Evolutionary conservation across 1,140 invertebrate genomes (phyloP), one percentile per base, ranked within the genome.

Genomic region (Wiebesia pumilae): DNA sequence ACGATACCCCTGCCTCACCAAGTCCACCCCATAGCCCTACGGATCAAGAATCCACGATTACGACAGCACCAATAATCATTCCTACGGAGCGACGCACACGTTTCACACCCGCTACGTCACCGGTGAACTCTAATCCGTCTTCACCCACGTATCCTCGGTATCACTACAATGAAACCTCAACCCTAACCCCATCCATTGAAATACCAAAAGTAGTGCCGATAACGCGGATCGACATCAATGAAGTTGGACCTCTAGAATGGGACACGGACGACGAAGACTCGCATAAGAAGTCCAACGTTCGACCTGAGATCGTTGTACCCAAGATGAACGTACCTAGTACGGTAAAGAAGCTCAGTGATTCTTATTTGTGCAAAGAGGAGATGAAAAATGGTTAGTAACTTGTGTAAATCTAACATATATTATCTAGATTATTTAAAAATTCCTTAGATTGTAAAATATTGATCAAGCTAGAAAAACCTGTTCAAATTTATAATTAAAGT

Each of bases 1-100:
- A 91, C 1, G 90, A 92, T 65, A 93, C 93, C 12, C 94, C 94
- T 6, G 91, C 91, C 3, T 94, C 93, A 87, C 94, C 94, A 3
- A 94, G 92, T 90, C 92, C 93, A 38, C 90, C 92, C 0, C 85
- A 89, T 9, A 92, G 90, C 88, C 91, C 91, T 0, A 35, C 69
- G 24, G 43, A 38, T 4, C n/a, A 58, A 6, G 12, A 1, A 21
- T 14, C 47, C 0, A 10, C 71, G 7, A 12, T 35, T 21, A 35
- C 58, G 0, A 27, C 43, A 0, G 51, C 82, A 1, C 85, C 85
- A 3, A 87, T 81, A 24, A 81, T 87, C 54, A 87, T 84, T 47
- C 81, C 86, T 0, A 84, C 82, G 24, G 86, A 83, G 30, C 58
- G 58, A 19, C 80, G 47, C 1, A 35, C 67, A 16, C 81, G 81